A percentile compares a stretch with the other conserved stretches of the same genome.
These are phyloP conservation scores for Tachuris rubrigastra DNA, from an alignment of 2,113 vertebrate genomes.

Conservation along the genomic window DNA sequence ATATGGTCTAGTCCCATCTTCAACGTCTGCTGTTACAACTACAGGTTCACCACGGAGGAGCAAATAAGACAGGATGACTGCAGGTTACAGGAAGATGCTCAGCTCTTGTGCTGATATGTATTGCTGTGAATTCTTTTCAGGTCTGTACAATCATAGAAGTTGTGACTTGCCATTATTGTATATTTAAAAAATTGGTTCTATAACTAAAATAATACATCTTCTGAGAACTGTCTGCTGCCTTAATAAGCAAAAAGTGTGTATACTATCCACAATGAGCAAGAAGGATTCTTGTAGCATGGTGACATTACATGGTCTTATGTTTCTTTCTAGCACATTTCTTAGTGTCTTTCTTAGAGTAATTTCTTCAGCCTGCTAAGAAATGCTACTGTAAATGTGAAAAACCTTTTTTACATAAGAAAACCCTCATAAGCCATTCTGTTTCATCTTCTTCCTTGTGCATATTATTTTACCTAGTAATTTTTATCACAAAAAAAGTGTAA, in stretches of 20 bases:
- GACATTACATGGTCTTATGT: neutral
- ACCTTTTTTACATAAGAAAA: neutral
- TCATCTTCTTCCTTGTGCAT: neutral
- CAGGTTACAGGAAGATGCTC: neutral
- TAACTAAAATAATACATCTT: neutral
- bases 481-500: neutral
- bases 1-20: neutral
- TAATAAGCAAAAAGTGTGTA: neutral
- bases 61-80: neutral
- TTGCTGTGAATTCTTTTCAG: neutral
- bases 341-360: neutral
- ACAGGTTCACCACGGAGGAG: neutral
- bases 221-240: neutral
- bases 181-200: neutral
- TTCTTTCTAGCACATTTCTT: neutral
- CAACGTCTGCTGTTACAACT: neutral
- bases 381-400: neutral
- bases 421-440: neutral
- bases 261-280: neutral
- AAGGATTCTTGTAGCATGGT: neutral
- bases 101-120: neutral
- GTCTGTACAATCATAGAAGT: neutral
- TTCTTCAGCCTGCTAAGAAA: neutral
- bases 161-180: neutral
- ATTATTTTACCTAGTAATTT: neutral